Evolutionary conservation across 2,888 invertebrate species (phyloP).

Genomic region (Lissonota sp.): DNA sequence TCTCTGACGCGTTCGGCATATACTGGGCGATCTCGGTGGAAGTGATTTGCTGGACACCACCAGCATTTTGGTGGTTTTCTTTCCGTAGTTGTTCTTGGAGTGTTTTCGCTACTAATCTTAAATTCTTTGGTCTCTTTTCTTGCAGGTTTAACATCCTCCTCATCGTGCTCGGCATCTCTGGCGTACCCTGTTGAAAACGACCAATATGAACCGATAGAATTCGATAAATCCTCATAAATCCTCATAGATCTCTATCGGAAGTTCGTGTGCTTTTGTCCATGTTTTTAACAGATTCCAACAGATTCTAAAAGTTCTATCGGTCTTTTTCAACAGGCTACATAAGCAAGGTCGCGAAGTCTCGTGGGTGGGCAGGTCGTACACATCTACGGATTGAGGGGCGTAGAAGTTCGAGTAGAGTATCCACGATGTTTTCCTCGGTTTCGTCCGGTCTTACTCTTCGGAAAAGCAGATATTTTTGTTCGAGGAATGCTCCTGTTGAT

Average conservation of each 20-base stretch:
- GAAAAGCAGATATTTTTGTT: background rate
- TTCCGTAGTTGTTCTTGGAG: background rate
- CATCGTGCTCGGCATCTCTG: background rate
- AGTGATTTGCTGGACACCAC: background rate
- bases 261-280: too few relatives aligned
- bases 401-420: conserved; percentile 4
- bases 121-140: background rate
- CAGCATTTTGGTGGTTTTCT: background rate
- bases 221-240: too few relatives aligned
- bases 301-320: too few relatives aligned
- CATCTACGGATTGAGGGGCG: background rate
- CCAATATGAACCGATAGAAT: too few relatives aligned
- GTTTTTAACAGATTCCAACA: too few relatives aligned
- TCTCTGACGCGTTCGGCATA: background rate
- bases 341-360: background rate
- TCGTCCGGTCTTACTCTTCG: background rate
- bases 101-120: background rate
- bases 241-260: too few relatives aligned
- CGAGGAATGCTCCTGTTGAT: background rate
- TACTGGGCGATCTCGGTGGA: conserved; percentile 4
- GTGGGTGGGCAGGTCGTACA: background rate
- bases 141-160: background rate
- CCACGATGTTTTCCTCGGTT: background rate
- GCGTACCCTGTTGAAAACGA: too few relatives aligned
- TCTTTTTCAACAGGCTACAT: too few relatives aligned